Base-by-base conservation (phyloP, 2,797 vertebrate species). In the Acrossocheilus wenchowensis region DNA sequence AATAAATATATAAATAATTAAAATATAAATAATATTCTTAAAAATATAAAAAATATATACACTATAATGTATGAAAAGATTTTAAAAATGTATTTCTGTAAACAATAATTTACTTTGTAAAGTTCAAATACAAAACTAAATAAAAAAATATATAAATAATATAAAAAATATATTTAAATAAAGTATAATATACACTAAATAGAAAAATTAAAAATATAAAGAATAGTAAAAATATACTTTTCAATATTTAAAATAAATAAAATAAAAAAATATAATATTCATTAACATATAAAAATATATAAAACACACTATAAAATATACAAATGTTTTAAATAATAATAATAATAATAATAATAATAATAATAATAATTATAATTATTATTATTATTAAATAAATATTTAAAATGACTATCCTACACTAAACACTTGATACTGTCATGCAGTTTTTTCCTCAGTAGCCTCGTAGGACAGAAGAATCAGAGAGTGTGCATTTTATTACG, bases 401-500 rank as follows among this genome's bases (percentile, higher is more conserved):
- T 0, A 19, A 39, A 21, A 39, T 10, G 2, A 19, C 17, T 2
- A 23, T 23, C 2, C 11, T 41, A n/a, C 23, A 41, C 3, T 57
- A 60, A n/a, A 39, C 12, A 10, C 11, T 81, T 30, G 60, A 64
- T 48, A 5, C 39, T 45, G 3, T 66, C 39, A 11, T 64, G 6
- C 23, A 41, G 8, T 19, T 41, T 15, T 12, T 21, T 0, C 1
- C 30, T 12, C 39, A 45, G 17, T 15, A 30, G 41, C 10, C 15
- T 66, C 1, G 2, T 23, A 54, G 26, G 9, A 36, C 52, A 6
- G 30, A 82, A 57, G 36, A 41, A 34, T 64, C 21, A 26, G 5
- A 50, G 19, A 84, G 73, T 14, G 83, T 36, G 30, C 21, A 10
- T 39, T 52, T 84, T 84, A 50, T 77, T 75, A 41, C 26, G 10